Evolutionary conservation across 2,113 vertebrate species (phyloP), one percentile per base, ranked within the genome.

Genomic region (Oncorhynchus gorbuscha): DNA sequence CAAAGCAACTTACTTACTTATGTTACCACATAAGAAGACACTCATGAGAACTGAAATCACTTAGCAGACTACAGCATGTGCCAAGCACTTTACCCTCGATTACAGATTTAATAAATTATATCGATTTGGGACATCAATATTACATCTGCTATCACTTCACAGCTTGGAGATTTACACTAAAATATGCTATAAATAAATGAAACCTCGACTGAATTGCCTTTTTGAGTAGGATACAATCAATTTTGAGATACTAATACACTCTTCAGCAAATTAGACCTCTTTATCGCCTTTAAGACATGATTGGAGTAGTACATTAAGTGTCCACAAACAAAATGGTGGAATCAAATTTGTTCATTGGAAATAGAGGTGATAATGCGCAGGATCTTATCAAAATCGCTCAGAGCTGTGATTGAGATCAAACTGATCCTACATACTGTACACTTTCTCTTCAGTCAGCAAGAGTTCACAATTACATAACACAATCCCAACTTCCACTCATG

Each of bases 121-220:
- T 30, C 69, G 65, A 74, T 74, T 61, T 62, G n/a, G 39, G 39
- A 59, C 39, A 76, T 39, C 22, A 62, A 71, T 61, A 39, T 61
- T 26, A 58, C 55, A 73, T 73, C 20, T 20, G 3, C 70, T 72
- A 20, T 72, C 48, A 58, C 20, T 72, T 72, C 48, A 26, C 22
- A 3, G 24, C n/a, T n/a, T 55, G 39, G 14, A n/a, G 20, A 9
- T 62, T 24, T 16, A 62, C n/a, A 22, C 7, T 22, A 8, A 62
- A 22, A 58, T 4, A 62, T 22, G 7, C 59, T 22, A 24, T 22
- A 16, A 62, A 62, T 62, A n/a, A 62, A 62, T 62, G 3, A 22
- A 62, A 55, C 51, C 20, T 24, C 3, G 18, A 62, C 59, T 11
- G 59, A 6, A 62, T 22, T 22, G 59, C 13, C 18, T 62, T 62